phyloP scores from a whole-genome alignment of 2,797 vertebrate genomes.

The Takifugu rubripes region DNA sequence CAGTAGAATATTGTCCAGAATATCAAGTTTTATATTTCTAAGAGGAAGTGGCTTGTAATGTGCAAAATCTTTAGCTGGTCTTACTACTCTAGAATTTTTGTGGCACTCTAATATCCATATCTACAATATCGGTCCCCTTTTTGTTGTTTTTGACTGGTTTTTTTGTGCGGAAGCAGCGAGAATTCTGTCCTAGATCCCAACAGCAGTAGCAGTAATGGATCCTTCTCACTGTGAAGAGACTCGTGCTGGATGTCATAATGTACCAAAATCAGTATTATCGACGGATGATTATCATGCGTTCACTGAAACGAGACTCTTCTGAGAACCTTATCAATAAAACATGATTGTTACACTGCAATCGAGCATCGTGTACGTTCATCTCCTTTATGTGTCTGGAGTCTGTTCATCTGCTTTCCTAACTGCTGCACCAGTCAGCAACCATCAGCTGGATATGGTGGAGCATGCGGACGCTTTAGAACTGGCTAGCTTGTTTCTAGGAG shows the following conservation, averaged over 20 bases:
- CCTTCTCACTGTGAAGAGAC: slow-evolving; percentile 83
- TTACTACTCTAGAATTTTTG: slow-evolving; percentile 82
- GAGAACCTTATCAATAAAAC: too few species aligned
- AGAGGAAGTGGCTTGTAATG: slow-evolving; percentile 86
- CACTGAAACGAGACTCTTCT: too few species aligned
- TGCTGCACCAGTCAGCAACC: too few species aligned
- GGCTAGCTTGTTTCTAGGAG: neutral
- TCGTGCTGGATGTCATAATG: slow-evolving; percentile 85
- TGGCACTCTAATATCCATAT: slow-evolving; percentile 82
- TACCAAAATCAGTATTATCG: slow-evolving; percentile 85
- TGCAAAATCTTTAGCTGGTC: slow-evolving; percentile 85
- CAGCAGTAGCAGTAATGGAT: slow-evolving; percentile 80
- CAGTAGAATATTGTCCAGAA: slow-evolving; percentile 87
- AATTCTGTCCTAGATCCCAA: slow-evolving; percentile 80
- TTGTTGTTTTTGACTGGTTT: slow-evolving; percentile 74
- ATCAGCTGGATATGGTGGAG: too few species aligned
- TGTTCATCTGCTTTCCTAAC: too few species aligned
- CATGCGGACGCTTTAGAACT: too few species aligned
- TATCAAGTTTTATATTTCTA: slow-evolving; percentile 90
- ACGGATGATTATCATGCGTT: slow-evolving; percentile 77
- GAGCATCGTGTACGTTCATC: too few species aligned
- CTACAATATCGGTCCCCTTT: slow-evolving; percentile 76
- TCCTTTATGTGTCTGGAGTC: too few species aligned
- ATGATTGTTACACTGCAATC: too few species aligned
- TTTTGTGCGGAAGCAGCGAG: slow-evolving; percentile 68